Conservation (phyloP, 2,797 vertebrate genomes). For the Spheniscus humboldti region DNA sequence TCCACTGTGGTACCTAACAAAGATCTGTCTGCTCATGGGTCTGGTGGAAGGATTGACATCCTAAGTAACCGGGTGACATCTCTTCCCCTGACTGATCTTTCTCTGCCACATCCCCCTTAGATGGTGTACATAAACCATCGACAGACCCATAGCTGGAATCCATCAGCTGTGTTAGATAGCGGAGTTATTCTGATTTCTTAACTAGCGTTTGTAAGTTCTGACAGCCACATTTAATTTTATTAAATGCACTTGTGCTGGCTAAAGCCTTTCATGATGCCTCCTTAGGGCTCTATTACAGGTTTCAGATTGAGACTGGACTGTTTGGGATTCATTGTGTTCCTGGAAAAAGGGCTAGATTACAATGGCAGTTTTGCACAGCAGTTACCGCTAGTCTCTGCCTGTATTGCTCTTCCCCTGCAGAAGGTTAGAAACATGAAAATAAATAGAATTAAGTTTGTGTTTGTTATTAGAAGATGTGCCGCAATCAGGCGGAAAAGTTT, state of each 20-base stretch:
- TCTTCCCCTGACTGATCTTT: background rate
- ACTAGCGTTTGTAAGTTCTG: background rate
- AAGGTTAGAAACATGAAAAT: background rate
- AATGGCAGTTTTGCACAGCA: background rate
- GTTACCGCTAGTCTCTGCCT: background rate
- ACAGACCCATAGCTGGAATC: background rate
- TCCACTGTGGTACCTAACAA: background rate
- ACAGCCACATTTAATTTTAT: background rate
- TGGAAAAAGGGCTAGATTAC: background rate
- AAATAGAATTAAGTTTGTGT: background rate
- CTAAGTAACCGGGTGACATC: accelerated
- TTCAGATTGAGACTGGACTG: background rate
- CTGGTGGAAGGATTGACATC: background rate
- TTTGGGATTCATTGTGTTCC: background rate
- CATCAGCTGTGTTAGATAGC: background rate
- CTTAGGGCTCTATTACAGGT: background rate
- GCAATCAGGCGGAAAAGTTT: background rate
- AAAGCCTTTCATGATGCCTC: background rate
- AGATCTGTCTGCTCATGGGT: background rate
- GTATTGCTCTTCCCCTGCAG: background rate
- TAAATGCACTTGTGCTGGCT: background rate
- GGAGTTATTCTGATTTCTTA: background rate
- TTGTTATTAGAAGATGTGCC: background rate
- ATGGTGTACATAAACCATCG: accelerated
- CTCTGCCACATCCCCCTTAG: background rate